A percentile compares a stretch with the other conserved stretches of the same genome.
These are phyloP conservation scores for Tachina fera DNA, from an alignment of 2,888 invertebrate genomes.

Conservation along the genomic window DNA sequence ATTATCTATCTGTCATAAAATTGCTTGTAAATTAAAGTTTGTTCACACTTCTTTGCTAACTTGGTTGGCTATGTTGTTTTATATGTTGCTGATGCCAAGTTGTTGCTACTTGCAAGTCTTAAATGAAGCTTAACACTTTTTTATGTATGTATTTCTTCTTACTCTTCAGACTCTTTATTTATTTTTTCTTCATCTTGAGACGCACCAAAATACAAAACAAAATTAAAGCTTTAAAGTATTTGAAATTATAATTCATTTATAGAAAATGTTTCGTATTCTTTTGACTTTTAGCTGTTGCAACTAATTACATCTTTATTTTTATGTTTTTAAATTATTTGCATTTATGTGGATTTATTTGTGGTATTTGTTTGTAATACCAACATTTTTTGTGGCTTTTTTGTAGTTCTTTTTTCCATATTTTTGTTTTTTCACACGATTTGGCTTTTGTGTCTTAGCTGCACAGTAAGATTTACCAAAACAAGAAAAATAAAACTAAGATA, in stretches of 20 bases:
- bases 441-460: constrained; percentile 1
- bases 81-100: background rate
- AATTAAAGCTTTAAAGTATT: constrained; percentile 32
- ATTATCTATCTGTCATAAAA: no score
- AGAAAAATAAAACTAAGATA: constrained; percentile 43
- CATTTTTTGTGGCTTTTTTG: constrained; percentile 48
- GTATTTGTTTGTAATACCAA: constrained; percentile 49
- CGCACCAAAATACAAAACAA: background rate
- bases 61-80: background rate
- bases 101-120: constrained; percentile 30
- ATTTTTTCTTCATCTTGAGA: constrained; percentile 1
- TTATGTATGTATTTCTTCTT: background rate
- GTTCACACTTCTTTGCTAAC: constrained; percentile 7
- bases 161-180: background rate
- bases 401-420: background rate
- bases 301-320: background rate
- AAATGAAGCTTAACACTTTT: constrained; percentile 39
- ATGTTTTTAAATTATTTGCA: constrained; percentile 20
- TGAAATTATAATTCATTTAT: constrained; percentile 38
- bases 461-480: background rate
- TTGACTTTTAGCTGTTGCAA: constrained; percentile 10
- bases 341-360: constrained; percentile 55
- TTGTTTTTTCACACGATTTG: constrained; percentile 61
- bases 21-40: background rate
- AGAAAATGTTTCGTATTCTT: constrained; percentile 18